phyloP scores from a whole-genome alignment of 35 echinoderm and acorn worm genomes.

The Acanthaster planci region DNA sequence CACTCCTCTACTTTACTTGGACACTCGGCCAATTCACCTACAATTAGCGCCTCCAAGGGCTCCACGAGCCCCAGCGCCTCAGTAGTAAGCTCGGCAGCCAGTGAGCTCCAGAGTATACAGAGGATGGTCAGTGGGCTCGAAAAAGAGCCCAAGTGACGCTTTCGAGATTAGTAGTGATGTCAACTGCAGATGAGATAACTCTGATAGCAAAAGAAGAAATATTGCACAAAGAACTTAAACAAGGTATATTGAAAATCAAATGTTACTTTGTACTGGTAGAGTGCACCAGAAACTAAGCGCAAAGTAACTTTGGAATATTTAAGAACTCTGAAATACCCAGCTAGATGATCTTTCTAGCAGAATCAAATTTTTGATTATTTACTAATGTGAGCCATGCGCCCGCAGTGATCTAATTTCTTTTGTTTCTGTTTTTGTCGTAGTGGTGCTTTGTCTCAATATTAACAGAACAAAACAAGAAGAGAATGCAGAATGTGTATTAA shows the following conservation, averaged over 20 bases:
- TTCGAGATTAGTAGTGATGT: neutral
- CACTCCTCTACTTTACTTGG: constrained; percentile 49
- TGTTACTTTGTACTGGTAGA: too few species aligned
- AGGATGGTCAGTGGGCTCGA: constrained; percentile 93
- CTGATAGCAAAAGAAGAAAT: neutral
- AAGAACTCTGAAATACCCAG: neutral
- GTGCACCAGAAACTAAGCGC: too few species aligned
- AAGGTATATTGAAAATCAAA: neutral
- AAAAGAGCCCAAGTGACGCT: constrained; percentile 68
- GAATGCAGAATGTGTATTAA: too few species aligned
- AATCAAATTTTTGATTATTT: neutral
- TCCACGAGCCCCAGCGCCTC: constrained; percentile 29
- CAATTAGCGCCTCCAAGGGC: constrained; percentile 53
- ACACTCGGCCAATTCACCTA: constrained; percentile 65
- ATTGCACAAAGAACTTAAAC: constrained; percentile 11
- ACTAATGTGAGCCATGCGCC: constrained; percentile 13
- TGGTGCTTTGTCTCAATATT: too few species aligned
- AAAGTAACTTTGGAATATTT: too few species aligned
- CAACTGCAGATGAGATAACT: neutral
- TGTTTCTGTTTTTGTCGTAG: too few species aligned
- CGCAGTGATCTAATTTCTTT: neutral
- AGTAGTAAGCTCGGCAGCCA: constrained; percentile 65
- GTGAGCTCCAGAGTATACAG: constrained; percentile 98
- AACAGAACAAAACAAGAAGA: too few species aligned
- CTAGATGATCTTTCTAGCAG: neutral